phyloP scores from a whole-genome alignment of 1,140 invertebrate species.

The Conus ventricosus region DNA sequence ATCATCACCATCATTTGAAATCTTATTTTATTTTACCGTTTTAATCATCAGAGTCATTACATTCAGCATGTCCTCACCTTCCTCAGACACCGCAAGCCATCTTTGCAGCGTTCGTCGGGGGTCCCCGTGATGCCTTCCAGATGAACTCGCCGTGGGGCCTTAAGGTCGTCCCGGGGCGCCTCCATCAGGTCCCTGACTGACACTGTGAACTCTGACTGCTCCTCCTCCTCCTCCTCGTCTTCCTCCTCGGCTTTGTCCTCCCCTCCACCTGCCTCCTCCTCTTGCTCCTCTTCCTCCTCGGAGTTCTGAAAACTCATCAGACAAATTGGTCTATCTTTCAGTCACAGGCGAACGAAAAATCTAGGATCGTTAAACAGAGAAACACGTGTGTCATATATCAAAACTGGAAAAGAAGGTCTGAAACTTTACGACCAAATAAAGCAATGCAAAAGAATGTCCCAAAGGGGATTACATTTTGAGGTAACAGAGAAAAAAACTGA shows the following conservation, averaged over 20 bases:
- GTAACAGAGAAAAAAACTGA: too few relatives aligned
- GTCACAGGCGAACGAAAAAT: neutral
- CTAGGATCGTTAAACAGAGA: too few relatives aligned
- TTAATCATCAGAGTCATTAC: too few relatives aligned
- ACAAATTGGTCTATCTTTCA: neutral
- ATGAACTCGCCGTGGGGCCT: slow-evolving; percentile 65
- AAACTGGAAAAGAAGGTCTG: too few relatives aligned
- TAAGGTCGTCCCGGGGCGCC: neutral
- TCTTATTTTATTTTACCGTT: too few relatives aligned
- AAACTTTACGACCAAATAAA: too few relatives aligned
- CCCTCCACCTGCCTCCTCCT: too few relatives aligned
- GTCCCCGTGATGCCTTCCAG: slow-evolving; percentile 79
- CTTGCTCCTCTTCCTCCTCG: neutral
- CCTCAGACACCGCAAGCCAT: slow-evolving; percentile 81
- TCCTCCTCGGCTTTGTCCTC: neutral
- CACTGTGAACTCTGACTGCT: slow-evolving; percentile 37
- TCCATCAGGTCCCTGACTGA: slow-evolving; percentile 39
- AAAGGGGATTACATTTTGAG: too few relatives aligned
- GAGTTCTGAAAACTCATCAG: slow-evolving; percentile 6
- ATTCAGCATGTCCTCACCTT: slow-evolving; percentile 73
- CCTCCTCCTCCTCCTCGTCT: slow-evolving; percentile 21
- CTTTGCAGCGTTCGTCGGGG: slow-evolving; percentile 81
- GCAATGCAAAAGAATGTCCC: too few relatives aligned
- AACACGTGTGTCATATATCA: too few relatives aligned
- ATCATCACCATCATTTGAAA: too few relatives aligned